Evolutionary conservation across 2,113 vertebrate species (phyloP).

Genomic region (Bubo scandiacus): DNA sequence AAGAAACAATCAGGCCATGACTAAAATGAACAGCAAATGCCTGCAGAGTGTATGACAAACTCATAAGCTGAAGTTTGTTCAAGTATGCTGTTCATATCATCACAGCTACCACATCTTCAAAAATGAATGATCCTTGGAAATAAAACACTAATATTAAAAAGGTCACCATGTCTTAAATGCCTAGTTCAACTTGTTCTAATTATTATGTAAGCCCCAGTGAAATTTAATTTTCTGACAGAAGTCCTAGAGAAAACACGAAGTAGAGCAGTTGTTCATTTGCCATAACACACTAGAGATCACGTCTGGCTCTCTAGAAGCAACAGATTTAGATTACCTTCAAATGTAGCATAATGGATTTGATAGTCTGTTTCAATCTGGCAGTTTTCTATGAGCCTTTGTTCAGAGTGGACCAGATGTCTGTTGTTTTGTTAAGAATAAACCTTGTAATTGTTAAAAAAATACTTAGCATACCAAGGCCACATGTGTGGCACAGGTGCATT

Average conservation of each 20-base stretch:
- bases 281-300: not conserved
- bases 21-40: not conserved
- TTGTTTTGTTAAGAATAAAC: conserved; percentile 60
- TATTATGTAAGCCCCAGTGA: not conserved
- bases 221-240: not conserved
- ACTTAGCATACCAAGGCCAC: conserved; percentile 16
- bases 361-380: not conserved
- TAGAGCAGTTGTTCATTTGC: not conserved
- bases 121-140: not conserved
- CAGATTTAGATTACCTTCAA: not conserved
- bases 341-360: not conserved
- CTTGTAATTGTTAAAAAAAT: conserved; percentile 47
- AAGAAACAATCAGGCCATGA: not conserved
- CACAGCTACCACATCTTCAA: not conserved
- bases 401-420: conserved; percentile 34
- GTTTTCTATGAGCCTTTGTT: conserved; percentile 19
- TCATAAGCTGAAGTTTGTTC: not conserved
- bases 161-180: not conserved
- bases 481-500: conserved; percentile 44
- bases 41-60: not conserved
- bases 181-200: not conserved
- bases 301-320: not conserved
- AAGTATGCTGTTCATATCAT: not conserved
- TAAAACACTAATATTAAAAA: not conserved
- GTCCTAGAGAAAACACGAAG: not conserved